Evolutionary conservation across 2,888 invertebrate species (phyloP).

Genomic region (Eudemis profundana): DNA sequence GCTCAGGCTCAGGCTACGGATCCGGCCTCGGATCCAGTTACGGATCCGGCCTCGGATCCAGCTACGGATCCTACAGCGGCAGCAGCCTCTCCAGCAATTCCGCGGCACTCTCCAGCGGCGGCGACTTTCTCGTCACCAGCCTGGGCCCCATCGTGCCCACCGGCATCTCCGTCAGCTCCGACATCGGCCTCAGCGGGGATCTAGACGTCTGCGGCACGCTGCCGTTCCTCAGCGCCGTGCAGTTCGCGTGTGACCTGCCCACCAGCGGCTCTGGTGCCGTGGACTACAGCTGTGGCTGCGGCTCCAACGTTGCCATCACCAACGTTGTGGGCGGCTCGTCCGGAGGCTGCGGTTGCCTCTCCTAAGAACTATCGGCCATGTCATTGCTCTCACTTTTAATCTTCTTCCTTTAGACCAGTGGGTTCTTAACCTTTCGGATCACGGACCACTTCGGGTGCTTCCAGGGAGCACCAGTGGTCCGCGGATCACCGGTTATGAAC

Average conservation of each 20-base stretch:
- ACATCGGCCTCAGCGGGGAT: background rate
- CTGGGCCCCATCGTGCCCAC: background rate
- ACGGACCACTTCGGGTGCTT: too few relatives aligned
- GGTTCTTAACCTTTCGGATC: too few relatives aligned
- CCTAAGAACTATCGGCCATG: background rate
- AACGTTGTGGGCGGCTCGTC: background rate
- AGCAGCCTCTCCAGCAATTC: background rate
- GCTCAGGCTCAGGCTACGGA: too few relatives aligned
- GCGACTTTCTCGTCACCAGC: background rate
- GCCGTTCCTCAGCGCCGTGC: background rate
- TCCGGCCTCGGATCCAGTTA: too few relatives aligned
- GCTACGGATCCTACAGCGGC: background rate
- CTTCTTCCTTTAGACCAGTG: too few relatives aligned
- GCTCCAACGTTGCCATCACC: background rate
- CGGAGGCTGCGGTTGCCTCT: background rate
- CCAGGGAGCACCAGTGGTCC: too few relatives aligned
- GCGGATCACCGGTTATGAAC: too few relatives aligned
- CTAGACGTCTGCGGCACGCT: background rate
- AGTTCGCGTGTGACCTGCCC: background rate
- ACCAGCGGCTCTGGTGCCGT: background rate
- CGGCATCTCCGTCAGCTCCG: background rate
- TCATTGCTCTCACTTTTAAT: too few relatives aligned
- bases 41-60: too few relatives aligned
- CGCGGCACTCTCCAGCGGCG: background rate
- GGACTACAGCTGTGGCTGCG: background rate